Percentiles rank a stretch among this genome's conserved stretches.
These are phyloP conservation scores for Falco peregrinus DNA, from an alignment of 2,797 vertebrate genomes.

Conservation along the genomic window DNA sequence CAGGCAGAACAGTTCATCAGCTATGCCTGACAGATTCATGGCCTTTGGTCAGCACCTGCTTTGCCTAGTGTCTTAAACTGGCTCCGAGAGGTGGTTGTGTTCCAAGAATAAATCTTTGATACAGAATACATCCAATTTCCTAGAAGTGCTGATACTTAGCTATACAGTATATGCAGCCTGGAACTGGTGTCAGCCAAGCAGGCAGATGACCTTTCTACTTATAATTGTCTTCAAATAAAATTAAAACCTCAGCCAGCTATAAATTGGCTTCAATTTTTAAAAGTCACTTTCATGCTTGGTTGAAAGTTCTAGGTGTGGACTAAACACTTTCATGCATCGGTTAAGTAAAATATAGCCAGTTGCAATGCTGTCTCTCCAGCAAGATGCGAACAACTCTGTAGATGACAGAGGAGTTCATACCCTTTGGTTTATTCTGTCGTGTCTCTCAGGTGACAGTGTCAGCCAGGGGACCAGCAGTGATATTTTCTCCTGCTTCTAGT, in stretches of 20 bases:
- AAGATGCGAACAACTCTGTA: background rate
- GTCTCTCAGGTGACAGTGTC: background rate
- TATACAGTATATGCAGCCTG: background rate
- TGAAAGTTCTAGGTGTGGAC: background rate
- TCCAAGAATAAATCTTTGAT: background rate
- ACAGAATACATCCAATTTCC: background rate
- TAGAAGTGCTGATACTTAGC: background rate
- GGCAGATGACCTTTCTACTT: background rate
- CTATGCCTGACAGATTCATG: accelerated
- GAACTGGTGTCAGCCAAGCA: background rate
- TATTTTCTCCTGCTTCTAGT: background rate
- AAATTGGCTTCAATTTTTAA: background rate
- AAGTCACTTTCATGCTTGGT: conserved; percentile 16
- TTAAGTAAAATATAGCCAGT: background rate
- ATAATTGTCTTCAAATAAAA: conserved; percentile 15
- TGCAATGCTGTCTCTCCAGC: background rate
- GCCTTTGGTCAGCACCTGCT: background rate
- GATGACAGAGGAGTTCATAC: background rate
- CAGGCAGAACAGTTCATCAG: background rate
- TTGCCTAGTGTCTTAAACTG: background rate
- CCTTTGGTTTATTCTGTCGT: background rate
- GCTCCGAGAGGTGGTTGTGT: background rate
- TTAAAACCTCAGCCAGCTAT: background rate
- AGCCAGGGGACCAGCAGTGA: background rate
- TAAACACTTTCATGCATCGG: background rate